Evolutionary conservation across 1,140 invertebrate species (phyloP).

Genomic region (Tetramorium simillimum): DNA sequence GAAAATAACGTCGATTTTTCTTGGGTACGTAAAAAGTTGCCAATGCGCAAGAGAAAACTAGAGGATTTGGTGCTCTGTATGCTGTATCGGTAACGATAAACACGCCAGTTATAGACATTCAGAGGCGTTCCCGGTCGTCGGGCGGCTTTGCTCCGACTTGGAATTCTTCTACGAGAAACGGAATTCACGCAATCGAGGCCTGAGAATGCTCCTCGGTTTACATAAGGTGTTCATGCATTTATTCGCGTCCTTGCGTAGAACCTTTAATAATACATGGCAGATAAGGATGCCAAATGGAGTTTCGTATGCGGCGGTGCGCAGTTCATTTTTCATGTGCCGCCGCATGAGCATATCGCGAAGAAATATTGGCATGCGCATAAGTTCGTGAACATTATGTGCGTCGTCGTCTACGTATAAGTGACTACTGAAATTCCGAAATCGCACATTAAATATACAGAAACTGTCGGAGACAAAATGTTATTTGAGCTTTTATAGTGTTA

Average conservation of each 20-base stretch:
- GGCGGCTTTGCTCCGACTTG: constrained; percentile 6
- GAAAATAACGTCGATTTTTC: not conserved
- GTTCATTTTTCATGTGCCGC: constrained; percentile 47
- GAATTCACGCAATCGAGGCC: constrained; percentile 60
- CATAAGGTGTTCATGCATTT: constrained; percentile 70
- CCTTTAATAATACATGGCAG: constrained; percentile 68
- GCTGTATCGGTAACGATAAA: constrained; percentile 56
- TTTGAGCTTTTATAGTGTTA: not conserved
- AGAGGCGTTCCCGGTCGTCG: not conserved
- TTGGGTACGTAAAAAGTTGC: not conserved
- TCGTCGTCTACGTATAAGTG: constrained; percentile 10
- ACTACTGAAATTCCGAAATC: constrained; percentile 12
- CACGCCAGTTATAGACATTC: constrained; percentile 29
- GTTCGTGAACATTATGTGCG: constrained; percentile 26
- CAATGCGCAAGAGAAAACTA: not conserved
- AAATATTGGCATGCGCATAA: constrained; percentile 48
- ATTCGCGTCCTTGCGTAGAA: constrained; percentile 53
- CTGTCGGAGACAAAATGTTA: not conserved
- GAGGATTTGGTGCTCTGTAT: not conserved
- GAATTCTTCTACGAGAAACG: constrained; percentile 53
- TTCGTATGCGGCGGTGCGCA: not conserved
- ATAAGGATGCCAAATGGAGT: constrained; percentile 39
- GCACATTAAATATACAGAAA: constrained; percentile 26
- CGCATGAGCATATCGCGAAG: constrained; percentile 16
- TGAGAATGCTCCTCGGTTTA: constrained; percentile 26